A percentile compares a stretch with the other conserved stretches of the same genome.
phyloP scores from a whole-genome alignment of 2,113 vertebrate species.

The Dolichallabes microphthalmus region DNA sequence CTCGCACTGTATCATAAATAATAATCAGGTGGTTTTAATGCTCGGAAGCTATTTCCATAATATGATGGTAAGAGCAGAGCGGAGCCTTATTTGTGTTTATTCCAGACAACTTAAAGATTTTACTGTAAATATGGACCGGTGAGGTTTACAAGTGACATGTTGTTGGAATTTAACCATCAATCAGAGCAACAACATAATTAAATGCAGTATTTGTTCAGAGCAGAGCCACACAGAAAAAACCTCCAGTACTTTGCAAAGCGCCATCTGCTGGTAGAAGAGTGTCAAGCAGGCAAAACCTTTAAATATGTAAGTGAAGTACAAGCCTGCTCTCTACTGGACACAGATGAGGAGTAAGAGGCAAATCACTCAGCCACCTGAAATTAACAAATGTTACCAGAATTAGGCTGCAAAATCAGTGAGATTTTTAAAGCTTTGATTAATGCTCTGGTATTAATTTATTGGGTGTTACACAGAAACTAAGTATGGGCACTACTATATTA shows the following conservation, averaged over 20 bases:
- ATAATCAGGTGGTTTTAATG: conserved; percentile 3
- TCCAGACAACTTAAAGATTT: conserved; percentile 16
- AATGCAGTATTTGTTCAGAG: conserved; percentile 36
- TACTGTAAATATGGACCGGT: neutral
- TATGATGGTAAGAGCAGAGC: conserved; percentile 7
- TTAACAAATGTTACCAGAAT: neutral
- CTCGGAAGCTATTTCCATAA: conserved; percentile 1
- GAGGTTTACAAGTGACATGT: conserved; percentile 29
- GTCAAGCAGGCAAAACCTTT: neutral
- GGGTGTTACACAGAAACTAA: too few species aligned
- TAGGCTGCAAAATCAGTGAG: too few species aligned
- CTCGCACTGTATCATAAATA: conserved; percentile 5
- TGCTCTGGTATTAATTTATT: too few species aligned
- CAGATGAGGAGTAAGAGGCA: neutral
- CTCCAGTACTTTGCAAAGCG: neutral
- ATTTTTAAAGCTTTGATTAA: neutral
- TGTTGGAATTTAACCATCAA: conserved; percentile 16
- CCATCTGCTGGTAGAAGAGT: conserved; percentile 29
- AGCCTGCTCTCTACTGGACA: conserved; percentile 70
- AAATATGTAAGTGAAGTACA: conserved; percentile 22
- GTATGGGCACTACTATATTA: too few species aligned
- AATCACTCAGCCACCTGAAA: neutral
- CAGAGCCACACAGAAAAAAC: neutral
- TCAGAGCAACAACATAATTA: conserved; percentile 17
- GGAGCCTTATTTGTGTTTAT: neutral